Evolutionary conservation across 2,888 invertebrate genomes (phyloP).

Genomic region (Brachylomia viminalis): DNA sequence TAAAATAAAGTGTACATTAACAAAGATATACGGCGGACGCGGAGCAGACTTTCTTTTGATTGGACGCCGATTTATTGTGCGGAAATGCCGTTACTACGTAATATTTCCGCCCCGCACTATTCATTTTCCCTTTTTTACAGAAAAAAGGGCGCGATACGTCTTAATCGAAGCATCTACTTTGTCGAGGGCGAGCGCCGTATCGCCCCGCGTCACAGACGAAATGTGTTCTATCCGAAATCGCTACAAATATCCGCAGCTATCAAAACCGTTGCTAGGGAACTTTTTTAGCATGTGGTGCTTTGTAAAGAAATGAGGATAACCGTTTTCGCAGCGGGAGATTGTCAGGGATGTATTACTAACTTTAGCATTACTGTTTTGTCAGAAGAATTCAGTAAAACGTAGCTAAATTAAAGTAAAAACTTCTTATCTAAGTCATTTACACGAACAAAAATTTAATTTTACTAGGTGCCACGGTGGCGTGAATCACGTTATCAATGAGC

Average conservation of each 20-base stretch:
- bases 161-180: slow-evolving; percentile 84
- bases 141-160: slow-evolving; percentile 90
- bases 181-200: slow-evolving; percentile 67
- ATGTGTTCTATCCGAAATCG: slow-evolving; percentile 30
- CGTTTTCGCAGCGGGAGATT: slow-evolving; percentile 48
- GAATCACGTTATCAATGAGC: not conserved
- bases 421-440: not conserved
- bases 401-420: not conserved
- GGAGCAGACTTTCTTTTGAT: slow-evolving; percentile 87
- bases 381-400: not conserved
- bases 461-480: too few species aligned
- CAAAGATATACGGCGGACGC: slow-evolving; percentile 86
- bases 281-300: slow-evolving; percentile 61
- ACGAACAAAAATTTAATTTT: not conserved
- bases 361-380: slow-evolving; percentile 30
- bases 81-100: slow-evolving; percentile 90
- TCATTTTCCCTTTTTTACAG: slow-evolving; percentile 89
- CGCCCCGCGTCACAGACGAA: slow-evolving; percentile 49
- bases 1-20: slow-evolving; percentile 90
- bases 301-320: slow-evolving; percentile 43
- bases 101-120: slow-evolving; percentile 90
- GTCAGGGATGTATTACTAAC: slow-evolving; percentile 38
- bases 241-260: slow-evolving; percentile 42
- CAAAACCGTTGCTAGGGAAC: slow-evolving; percentile 35
- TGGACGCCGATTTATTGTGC: slow-evolving; percentile 90